phyloP scores from a whole-genome alignment of 2,797 vertebrate genomes.

The Etheostoma perlongum region DNA sequence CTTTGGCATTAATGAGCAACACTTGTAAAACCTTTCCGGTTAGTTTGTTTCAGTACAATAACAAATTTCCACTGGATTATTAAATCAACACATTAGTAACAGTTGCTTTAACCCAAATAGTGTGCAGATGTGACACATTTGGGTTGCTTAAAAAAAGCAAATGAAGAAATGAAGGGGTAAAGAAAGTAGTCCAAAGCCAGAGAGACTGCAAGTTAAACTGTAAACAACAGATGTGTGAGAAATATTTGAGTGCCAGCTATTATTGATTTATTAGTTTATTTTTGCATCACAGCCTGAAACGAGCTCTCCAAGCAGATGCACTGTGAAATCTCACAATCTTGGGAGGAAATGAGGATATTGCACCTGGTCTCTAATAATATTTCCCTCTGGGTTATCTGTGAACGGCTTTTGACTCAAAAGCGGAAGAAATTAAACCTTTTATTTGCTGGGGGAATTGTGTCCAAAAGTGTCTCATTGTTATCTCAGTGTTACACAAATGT shows the following conservation, averaged over 20 bases:
- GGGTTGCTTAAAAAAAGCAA: constrained; percentile 32
- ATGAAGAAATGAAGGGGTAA: constrained; percentile 1
- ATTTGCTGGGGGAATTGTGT: constrained; percentile 5
- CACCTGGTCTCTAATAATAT: constrained; percentile 33
- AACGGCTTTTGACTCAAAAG: constrained; percentile 8
- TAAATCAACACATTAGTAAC: constrained; percentile 3
- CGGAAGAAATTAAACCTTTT: background rate
- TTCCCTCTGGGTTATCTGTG: constrained; percentile 8
- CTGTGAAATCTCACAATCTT: constrained; percentile 43
- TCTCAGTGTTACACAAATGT: constrained; percentile 32
- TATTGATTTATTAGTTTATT: constrained; percentile 58
- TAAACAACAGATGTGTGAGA: constrained; percentile 70
- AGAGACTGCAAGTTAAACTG: constrained; percentile 27
- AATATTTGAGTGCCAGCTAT: constrained; percentile 40
- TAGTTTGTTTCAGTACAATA: background rate
- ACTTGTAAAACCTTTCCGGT: background rate
- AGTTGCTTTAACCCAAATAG: constrained; percentile 1
- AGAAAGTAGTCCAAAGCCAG: constrained; percentile 19
- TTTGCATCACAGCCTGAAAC: constrained; percentile 35
- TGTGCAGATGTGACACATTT: background rate
- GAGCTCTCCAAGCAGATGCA: constrained; percentile 51
- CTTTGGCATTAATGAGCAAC: background rate
- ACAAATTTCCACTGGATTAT: constrained; percentile 14
- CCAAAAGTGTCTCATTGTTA: constrained; percentile 9
- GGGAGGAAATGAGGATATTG: constrained; percentile 20